Percentiles rank a stretch among this genome's conserved stretches.
Conservation (phyloP, 2,888 invertebrate genomes). For the Cactoblastis cactorum region DNA sequence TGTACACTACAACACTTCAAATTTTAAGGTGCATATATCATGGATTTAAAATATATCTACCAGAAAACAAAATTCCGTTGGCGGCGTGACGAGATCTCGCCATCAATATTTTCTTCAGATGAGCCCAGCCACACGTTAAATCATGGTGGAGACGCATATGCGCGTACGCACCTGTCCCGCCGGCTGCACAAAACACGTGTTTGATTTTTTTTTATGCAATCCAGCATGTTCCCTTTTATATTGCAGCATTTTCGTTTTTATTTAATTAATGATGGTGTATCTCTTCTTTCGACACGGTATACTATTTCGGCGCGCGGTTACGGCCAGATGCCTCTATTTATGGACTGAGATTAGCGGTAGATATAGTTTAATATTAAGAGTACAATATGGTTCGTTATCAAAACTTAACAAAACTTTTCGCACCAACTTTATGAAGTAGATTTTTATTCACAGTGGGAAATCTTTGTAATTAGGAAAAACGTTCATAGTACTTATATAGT, state of each 20-base stretch:
- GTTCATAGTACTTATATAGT: too few relatives aligned
- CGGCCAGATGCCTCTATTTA: slow-evolving; percentile 31
- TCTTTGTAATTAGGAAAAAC: too few relatives aligned
- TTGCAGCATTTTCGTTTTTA: slow-evolving; percentile 28
- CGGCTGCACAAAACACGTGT: slow-evolving; percentile 53
- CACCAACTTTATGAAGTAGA: too few relatives aligned
- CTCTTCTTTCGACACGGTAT: slow-evolving; percentile 26
- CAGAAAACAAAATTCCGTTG: background rate
- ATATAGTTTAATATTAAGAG: slow-evolving; percentile 21
- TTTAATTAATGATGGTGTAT: slow-evolving; percentile 32
- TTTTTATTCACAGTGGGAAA: too few relatives aligned
- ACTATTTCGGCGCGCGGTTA: slow-evolving; percentile 23
- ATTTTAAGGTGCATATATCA: too few relatives aligned
- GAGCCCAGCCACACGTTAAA: slow-evolving; percentile 30
- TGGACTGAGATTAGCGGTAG: slow-evolving; percentile 21
- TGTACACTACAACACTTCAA: too few relatives aligned
- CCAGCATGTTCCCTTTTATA: slow-evolving; percentile 38
- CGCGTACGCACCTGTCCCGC: slow-evolving; percentile 33
- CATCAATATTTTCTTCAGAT: background rate
- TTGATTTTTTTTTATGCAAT: slow-evolving; percentile 29
- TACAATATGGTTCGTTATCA: too few relatives aligned
- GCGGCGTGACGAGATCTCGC: background rate
- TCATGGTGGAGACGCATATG: slow-evolving; percentile 43
- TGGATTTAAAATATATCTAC: too few relatives aligned
- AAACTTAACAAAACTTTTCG: too few relatives aligned